Conservation (phyloP, 2,888 invertebrate species). For the Drosophila antonietae region DNA sequence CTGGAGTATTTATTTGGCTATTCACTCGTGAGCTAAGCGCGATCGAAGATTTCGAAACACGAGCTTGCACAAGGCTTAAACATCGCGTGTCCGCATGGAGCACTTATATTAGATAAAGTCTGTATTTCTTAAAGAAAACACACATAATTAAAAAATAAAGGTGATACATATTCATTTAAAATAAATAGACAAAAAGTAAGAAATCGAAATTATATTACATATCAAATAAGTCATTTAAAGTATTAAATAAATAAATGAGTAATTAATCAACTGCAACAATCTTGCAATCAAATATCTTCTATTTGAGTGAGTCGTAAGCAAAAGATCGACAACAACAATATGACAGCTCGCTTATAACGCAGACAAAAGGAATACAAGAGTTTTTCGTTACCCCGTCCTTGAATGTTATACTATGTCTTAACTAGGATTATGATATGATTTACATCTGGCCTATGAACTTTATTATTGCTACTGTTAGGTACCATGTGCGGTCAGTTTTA, state of each 20-base stretch:
- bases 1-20: not conserved
- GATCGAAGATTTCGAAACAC: not conserved
- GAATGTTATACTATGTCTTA: too few species aligned
- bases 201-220: not conserved
- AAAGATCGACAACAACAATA: not conserved
- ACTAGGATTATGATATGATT: too few species aligned
- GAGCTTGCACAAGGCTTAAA: not conserved
- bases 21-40: not conserved
- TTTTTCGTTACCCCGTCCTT: too few species aligned
- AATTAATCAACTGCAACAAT: not conserved
- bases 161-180: not conserved
- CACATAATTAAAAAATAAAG: not conserved
- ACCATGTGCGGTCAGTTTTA: too few species aligned
- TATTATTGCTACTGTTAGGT: too few species aligned
- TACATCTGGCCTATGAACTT: too few species aligned
- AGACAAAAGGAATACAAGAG: too few species aligned
- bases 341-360: too few species aligned
- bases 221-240: not conserved
- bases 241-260: not conserved
- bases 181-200: not conserved
- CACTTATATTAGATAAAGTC: constrained; percentile 6
- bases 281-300: not conserved
- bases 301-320: not conserved
- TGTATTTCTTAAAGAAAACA: not conserved
- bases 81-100: constrained; percentile 1